These are phyloP conservation scores for Gambusia yucatana DNA, from an alignment of 2,797 vertebrate genomes.

Conservation along the genomic window DNA sequence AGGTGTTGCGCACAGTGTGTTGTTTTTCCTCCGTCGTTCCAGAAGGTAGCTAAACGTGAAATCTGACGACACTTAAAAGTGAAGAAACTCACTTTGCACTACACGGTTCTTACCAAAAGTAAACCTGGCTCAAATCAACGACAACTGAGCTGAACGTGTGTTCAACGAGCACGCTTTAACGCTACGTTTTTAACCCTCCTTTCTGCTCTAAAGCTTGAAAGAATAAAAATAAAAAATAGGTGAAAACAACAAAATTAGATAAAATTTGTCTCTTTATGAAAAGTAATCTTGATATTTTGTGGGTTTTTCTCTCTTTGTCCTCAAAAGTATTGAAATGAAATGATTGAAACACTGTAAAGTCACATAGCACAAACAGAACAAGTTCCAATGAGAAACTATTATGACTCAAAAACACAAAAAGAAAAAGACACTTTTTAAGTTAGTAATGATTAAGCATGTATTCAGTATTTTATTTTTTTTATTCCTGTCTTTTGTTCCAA, in stretches of 20 bases:
- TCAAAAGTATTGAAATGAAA: background rate
- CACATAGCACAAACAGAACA: background rate
- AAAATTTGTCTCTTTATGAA: background rate
- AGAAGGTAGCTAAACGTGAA: slow-evolving; percentile 65
- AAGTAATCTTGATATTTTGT: background rate
- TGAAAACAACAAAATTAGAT: background rate
- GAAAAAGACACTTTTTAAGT: background rate
- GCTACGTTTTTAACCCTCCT: background rate
- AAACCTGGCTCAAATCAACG: slow-evolving; percentile 65
- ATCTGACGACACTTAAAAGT: slow-evolving; percentile 50
- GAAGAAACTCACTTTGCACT: slow-evolving; percentile 21
- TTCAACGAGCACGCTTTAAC: background rate
- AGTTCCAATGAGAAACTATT: background rate
- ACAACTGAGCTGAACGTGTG: background rate
- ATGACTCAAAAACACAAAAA: background rate
- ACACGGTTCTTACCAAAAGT: slow-evolving; percentile 59
- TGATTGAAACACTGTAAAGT: background rate
- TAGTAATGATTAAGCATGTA: background rate
- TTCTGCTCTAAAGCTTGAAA: background rate
- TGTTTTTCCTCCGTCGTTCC: slow-evolving; percentile 46
- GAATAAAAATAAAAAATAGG: background rate
- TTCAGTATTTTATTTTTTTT: background rate
- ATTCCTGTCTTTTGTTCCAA: background rate
- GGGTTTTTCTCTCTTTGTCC: background rate
- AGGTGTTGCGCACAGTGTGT: slow-evolving; percentile 76